Evolutionary conservation across 2,888 invertebrate species (phyloP).

Genomic region (Agrilus biguttatus): DNA sequence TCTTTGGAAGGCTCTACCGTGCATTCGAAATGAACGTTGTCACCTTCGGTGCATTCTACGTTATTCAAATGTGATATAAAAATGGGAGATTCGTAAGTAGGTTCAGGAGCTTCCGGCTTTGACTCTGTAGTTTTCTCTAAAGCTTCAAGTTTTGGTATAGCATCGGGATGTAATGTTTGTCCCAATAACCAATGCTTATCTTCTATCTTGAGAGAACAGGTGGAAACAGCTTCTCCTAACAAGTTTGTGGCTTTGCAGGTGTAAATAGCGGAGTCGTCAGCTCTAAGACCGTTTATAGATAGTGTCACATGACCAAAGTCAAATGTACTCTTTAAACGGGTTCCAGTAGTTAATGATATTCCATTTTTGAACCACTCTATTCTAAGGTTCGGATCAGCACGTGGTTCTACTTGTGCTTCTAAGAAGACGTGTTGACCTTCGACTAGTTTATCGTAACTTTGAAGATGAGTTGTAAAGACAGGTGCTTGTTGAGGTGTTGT

Average conservation of each 20-base stretch:
- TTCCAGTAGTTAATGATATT: constrained; percentile 70
- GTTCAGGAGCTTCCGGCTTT: constrained; percentile 57
- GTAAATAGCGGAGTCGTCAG: constrained; percentile 89
- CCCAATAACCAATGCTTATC: constrained; percentile 79
- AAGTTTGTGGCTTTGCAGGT: constrained; percentile 89
- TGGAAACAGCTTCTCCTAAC: constrained; percentile 88
- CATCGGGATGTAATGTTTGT: constrained; percentile 79
- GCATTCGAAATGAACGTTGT: constrained; percentile 81
- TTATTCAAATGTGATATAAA: constrained; percentile 86
- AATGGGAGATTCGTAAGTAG: constrained; percentile 69
- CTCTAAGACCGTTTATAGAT: constrained; percentile 73
- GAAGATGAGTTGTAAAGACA: constrained; percentile 86
- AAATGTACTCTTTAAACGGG: constrained; percentile 83
- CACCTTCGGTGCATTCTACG: constrained; percentile 75
- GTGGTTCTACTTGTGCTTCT: constrained; percentile 83
- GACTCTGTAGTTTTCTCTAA: constrained; percentile 65
- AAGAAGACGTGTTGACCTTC: constrained; percentile 79
- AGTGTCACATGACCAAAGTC: constrained; percentile 94
- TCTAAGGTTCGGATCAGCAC: constrained; percentile 73
- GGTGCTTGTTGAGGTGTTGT: constrained; percentile 80
- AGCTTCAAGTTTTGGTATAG: constrained; percentile 70
- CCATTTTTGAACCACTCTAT: constrained; percentile 92
- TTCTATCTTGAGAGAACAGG: constrained; percentile 77
- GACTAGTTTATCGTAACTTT: constrained; percentile 66
- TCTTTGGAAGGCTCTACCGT: constrained; percentile 85